phyloP scores from a whole-genome alignment of 2,888 invertebrate species.

The Hirudinaria manillensis region DNA sequence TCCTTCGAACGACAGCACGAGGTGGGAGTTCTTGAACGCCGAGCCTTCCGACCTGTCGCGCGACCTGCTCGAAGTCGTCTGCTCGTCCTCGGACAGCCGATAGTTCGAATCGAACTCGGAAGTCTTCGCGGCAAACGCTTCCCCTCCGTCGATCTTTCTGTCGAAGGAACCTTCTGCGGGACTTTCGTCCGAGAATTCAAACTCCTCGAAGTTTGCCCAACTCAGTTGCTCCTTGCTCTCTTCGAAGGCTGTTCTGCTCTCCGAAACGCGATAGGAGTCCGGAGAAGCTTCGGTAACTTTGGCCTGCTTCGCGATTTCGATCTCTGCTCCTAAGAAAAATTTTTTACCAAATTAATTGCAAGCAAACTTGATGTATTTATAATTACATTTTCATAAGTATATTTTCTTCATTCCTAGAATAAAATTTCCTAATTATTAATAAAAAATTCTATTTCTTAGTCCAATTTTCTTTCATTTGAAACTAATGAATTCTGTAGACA shows the following conservation, averaged over 20 bases:
- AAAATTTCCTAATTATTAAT: no score
- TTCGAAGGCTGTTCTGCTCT: neutral
- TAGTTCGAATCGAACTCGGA: neutral
- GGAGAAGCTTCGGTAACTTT: no score
- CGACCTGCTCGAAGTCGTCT: neutral
- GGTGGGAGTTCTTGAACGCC: neutral
- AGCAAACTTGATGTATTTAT: no score
- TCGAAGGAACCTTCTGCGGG: neutral
- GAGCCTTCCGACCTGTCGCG: neutral
- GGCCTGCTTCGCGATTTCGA: neutral
- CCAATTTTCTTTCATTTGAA: no score
- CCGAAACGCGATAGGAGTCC: no score
- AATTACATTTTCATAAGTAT: no score
- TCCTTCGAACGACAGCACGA: slow-evolving; percentile 13
- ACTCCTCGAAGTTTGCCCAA: slow-evolving; percentile 1
- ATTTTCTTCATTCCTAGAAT: no score
- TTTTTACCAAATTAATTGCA: neutral
- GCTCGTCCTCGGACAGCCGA: neutral
- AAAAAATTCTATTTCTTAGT: no score
- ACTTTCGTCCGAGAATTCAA: slow-evolving; percentile 12
- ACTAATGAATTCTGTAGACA: no score
- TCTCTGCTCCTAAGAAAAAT: neutral
- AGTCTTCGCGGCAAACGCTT: neutral
- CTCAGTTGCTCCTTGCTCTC: slow-evolving; percentile 8
- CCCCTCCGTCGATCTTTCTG: neutral